A percentile compares a stretch with the other conserved stretches of the same genome.
These are phyloP conservation scores for Eristalis pertinax DNA, from an alignment of 2,888 invertebrate genomes.

Conservation along the genomic window DNA sequence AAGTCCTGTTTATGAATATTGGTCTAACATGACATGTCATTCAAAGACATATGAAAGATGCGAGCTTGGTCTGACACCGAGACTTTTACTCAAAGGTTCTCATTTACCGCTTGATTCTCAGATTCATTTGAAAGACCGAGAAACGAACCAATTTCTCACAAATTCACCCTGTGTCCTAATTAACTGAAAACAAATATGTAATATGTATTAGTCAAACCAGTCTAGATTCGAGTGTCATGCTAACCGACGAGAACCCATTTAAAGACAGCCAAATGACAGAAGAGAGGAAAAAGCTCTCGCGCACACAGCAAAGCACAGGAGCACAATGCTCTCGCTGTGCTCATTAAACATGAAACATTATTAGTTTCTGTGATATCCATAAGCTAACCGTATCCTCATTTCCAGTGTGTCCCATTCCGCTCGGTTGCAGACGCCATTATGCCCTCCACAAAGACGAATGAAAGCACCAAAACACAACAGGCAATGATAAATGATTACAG, in stretches of 20 bases:
- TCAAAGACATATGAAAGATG: no score
- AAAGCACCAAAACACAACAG: conserved; percentile 18
- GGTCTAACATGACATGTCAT: no score
- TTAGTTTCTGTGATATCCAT: neutral
- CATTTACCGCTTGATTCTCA: no score
- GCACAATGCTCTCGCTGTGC: neutral
- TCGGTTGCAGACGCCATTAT: neutral
- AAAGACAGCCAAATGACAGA: neutral
- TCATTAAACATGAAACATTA: neutral
- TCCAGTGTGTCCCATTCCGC: neutral
- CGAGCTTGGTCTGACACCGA: no score
- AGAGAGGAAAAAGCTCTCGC: neutral
- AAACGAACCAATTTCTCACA: no score
- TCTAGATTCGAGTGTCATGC: neutral
- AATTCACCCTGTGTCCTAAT: no score
- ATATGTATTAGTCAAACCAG: no score
- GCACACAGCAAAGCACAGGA: neutral
- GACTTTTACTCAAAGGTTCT: no score
- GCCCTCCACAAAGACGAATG: conserved; percentile 8
- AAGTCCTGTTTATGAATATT: no score
- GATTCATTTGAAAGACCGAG: no score
- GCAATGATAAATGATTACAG: conserved; percentile 39
- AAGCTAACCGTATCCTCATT: neutral
- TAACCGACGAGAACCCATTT: neutral
- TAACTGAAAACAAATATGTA: no score